These are phyloP conservation scores for Sternarchorhynchus goeldii DNA, from an alignment of 2,797 vertebrate genomes.

Conservation along the genomic window DNA sequence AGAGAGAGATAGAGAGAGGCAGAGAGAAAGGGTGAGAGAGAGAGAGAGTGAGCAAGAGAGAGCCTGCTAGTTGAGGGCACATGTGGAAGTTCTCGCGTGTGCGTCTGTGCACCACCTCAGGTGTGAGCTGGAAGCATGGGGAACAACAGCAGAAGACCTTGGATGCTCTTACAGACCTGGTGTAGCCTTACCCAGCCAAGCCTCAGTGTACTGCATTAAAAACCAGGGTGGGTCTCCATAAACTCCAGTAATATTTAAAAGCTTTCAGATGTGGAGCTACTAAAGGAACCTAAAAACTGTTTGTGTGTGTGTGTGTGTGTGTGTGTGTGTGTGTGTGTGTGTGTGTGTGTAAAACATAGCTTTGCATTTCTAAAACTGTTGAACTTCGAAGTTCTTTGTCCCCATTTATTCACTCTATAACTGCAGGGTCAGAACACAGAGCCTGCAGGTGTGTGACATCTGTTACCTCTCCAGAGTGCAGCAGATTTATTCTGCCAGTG, in stretches of 20 bases:
- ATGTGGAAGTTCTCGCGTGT: neutral
- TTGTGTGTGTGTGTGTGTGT: constrained; percentile 29
- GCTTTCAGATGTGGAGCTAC: constrained; percentile 75
- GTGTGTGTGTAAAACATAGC: neutral
- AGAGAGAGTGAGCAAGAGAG: too few species aligned
- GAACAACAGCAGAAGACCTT: neutral
- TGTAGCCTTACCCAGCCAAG: constrained; percentile 18
- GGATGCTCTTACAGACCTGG: neutral
- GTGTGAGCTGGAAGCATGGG: constrained; percentile 3
- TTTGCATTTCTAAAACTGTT: too few species aligned
- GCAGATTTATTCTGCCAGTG: too few species aligned
- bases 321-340: neutral
- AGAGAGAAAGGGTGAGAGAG: too few species aligned
- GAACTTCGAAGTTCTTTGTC: too few species aligned
- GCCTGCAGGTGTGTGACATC: too few species aligned
- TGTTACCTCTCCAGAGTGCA: too few species aligned
- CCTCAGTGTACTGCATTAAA: constrained; percentile 39
- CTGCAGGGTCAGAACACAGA: too few species aligned
- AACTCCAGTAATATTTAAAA: constrained; percentile 72
- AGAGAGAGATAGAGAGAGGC: too few species aligned
- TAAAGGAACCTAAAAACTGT: constrained; percentile 47
- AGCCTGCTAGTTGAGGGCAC: neutral
- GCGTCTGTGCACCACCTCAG: neutral
- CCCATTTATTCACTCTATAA: too few species aligned
- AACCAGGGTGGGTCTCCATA: constrained; percentile 60